A percentile compares a stretch with the other conserved stretches of the same genome.
Evolutionary conservation across 2,113 vertebrate species (phyloP).

Genomic region (Pelusios castaneus): DNA sequence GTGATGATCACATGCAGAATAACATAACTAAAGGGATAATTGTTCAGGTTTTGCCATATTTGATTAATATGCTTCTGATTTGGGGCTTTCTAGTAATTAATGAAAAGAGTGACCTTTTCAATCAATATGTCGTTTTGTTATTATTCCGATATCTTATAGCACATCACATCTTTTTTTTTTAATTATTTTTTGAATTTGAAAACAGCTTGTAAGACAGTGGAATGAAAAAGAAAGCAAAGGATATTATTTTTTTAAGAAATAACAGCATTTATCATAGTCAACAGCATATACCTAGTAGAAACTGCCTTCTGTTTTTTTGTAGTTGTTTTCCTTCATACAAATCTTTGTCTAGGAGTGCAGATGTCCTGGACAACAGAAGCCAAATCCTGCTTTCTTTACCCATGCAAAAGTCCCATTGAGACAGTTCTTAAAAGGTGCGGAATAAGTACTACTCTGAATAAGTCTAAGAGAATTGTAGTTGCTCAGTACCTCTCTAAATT

Average conservation of each 20-base stretch:
- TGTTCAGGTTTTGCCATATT: background rate
- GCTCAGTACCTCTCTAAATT: background rate
- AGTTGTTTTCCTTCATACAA: background rate
- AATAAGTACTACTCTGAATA: background rate
- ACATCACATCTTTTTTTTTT: background rate
- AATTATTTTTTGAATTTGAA: background rate
- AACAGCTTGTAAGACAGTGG: background rate
- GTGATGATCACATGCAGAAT: background rate
- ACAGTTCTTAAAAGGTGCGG: background rate
- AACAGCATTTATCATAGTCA: background rate
- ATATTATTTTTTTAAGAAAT: background rate
- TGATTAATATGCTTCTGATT: constrained; percentile 18
- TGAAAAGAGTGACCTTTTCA: background rate
- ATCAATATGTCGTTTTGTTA: background rate
- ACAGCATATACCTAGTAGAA: background rate
- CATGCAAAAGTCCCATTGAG: background rate
- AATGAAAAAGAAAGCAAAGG: background rate
- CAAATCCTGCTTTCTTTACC: accelerated
- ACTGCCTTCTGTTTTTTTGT: background rate
- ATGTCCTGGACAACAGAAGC: background rate
- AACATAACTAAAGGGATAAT: background rate
- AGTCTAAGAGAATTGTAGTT: background rate
- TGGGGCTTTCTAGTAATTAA: background rate
- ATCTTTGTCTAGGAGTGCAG: background rate
- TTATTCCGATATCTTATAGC: constrained; percentile 8